These are phyloP conservation scores for Tribolium castaneum DNA, from an alignment of 1,140 invertebrate genomes.

Conservation along the genomic window DNA sequence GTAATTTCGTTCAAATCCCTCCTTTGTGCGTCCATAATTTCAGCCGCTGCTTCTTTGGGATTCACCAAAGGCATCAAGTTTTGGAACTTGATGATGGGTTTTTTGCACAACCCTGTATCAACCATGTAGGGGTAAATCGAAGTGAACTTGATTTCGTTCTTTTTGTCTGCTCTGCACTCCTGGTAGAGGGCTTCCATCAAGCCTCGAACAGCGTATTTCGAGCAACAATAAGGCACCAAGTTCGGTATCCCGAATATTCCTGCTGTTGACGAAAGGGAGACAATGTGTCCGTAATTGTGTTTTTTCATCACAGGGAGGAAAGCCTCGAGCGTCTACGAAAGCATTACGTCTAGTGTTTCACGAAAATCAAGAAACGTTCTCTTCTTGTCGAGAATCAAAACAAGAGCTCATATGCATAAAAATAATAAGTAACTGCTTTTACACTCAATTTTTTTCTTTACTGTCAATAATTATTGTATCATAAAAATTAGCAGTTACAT, in stretches of 20 bases:
- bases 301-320: conserved; percentile 86
- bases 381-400: no score
- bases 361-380: no score
- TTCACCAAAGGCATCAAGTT: conserved; percentile 73
- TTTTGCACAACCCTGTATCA: conserved; percentile 86
- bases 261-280: conserved; percentile 86
- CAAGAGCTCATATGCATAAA: no score
- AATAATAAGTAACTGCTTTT: no score
- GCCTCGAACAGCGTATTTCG: conserved; percentile 85
- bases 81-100: conserved; percentile 78
- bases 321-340: conserved; percentile 66
- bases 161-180: conserved; percentile 71
- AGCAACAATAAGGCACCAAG: conserved; percentile 84
- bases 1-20: background rate
- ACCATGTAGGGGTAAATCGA: conserved; percentile 86
- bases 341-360: background rate
- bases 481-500: no score
- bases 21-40: conserved; percentile 65
- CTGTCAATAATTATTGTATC: no score
- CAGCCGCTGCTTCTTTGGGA: conserved; percentile 72
- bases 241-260: conserved; percentile 80
- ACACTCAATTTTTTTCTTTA: no score
- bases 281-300: conserved; percentile 82
- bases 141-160: conserved; percentile 79
- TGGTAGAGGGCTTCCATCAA: conserved; percentile 80